A percentile compares a stretch with the other conserved stretches of the same genome.
phyloP scores from a whole-genome alignment of 2,888 invertebrate species.

The Oscheius sp. region DNA sequence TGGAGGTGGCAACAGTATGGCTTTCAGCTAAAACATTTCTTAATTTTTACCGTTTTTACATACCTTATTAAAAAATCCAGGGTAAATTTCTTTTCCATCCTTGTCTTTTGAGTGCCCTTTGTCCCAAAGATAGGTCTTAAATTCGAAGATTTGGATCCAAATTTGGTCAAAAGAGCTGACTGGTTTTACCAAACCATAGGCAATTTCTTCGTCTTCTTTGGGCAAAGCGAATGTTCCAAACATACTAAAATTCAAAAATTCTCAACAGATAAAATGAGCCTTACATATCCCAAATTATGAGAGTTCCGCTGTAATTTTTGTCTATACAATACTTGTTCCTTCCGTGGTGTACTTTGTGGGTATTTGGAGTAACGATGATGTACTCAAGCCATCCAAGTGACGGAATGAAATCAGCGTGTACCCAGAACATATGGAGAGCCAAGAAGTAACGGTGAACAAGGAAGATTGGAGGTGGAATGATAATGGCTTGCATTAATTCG shows the following conservation, averaged over 20 bases:
- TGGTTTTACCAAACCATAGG: conserved; percentile 77
- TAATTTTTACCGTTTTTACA: too few relatives aligned
- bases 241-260: conserved; percentile 41
- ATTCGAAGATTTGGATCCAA: conserved; percentile 79
- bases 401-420: conserved; percentile 82
- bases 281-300: conserved; percentile 81
- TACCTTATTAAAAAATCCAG: conserved; percentile 75
- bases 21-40: too few relatives aligned
- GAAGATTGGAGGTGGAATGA: conserved; percentile 79
- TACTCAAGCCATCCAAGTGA: conserved; percentile 85
- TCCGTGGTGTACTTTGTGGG: conserved; percentile 79
- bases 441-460: conserved; percentile 86
- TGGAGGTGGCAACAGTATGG: conserved; percentile 84
- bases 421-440: conserved; percentile 89
- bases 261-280: background rate
- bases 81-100: conserved; percentile 60
- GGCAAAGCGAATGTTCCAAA: conserved; percentile 79
- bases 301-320: conserved; percentile 73
- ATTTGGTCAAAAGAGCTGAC: conserved; percentile 48
- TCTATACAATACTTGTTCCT: conserved; percentile 88
- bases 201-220: conserved; percentile 78
- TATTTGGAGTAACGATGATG: conserved; percentile 86
- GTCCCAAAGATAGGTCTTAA: conserved; percentile 76
- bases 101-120: conserved; percentile 77
- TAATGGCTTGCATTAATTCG: conserved; percentile 76